Conservation (phyloP, 2,888 invertebrate genomes). For the Protonemura montana region DNA sequence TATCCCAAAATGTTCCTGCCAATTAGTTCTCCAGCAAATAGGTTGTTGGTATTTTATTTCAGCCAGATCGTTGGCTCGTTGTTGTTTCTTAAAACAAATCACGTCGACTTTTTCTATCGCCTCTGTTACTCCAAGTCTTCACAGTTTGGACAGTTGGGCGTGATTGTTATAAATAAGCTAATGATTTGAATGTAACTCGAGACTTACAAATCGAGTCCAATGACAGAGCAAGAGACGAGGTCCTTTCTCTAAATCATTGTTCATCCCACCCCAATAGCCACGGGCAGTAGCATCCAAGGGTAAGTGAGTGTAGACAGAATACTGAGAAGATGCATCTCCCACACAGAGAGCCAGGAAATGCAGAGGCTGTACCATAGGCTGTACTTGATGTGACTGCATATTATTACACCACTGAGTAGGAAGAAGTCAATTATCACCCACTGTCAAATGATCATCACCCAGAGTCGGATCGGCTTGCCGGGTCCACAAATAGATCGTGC, state of each 20-base stretch:
- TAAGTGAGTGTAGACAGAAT: neutral
- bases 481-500: neutral
- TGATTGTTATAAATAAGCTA: constrained; percentile 3
- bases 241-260: neutral
- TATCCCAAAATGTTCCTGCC: neutral
- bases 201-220: neutral
- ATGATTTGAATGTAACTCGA: neutral
- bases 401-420: constrained; percentile 7
- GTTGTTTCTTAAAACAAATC: constrained; percentile 3
- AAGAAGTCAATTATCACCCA: constrained; percentile 12
- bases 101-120: neutral
- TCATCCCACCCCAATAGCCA: neutral
- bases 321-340: constrained; percentile 2
- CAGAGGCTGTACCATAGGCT: neutral
- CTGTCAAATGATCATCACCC: constrained; percentile 12
- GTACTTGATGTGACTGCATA: neutral
- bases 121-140: neutral
- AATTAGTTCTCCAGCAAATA: neutral
- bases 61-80: neutral
- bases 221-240: neutral
- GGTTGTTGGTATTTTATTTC: neutral
- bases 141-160: neutral
- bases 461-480: neutral
- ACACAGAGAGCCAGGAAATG: neutral
- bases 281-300: neutral